Base-by-base conservation (phyloP, 2,888 invertebrate genomes). In the Drymonia ruficornis region DNA sequence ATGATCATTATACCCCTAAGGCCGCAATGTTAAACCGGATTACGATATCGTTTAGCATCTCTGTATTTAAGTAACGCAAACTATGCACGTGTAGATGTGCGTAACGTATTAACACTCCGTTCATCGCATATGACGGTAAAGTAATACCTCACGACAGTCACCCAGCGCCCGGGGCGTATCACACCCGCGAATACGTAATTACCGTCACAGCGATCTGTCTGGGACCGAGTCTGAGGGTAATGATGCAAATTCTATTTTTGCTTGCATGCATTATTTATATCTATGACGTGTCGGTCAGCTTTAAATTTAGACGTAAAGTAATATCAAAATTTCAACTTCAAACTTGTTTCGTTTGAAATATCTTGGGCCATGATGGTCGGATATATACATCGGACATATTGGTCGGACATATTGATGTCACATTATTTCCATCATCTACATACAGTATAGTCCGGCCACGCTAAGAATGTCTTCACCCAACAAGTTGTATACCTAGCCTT, bases 91-190 rank as follows among this genome's bases (percentile, higher is more conserved):
- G 52, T 50, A 58, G 59, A 23, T 61, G 54, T 69, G 60, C 50
- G 50, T 48, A 62, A 59, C 56, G 34, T 60, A 58, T 74, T 74
- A 72, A 63, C 74, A 61, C 61, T 53, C 61, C 60, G 50, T 55
- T 50, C 54, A 57, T 60, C 52, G 55, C 61, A 61, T 65, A 66
- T 52, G 62, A 64, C 63, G 51, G 67, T 72, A 73, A 70, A 75
- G 68, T 74, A 70, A 74, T 67, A 67, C 69, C 71, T 72, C 75
- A 73, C 71, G 50, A 47, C 49, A 16, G 38, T 15, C 49, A 53
- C 6, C 19, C 45, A 55, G 44, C 49, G 49, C 59, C 51, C 53
- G 53, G 50, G 51, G 53, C 53, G 40, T 50, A 46, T 40, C 51
- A 45, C 36, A 48, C 18, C n/a, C 44, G 45, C 45, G 13, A 28